Conservation (phyloP, 1,140 invertebrate genomes). For the Odontomachus brunneus region DNA sequence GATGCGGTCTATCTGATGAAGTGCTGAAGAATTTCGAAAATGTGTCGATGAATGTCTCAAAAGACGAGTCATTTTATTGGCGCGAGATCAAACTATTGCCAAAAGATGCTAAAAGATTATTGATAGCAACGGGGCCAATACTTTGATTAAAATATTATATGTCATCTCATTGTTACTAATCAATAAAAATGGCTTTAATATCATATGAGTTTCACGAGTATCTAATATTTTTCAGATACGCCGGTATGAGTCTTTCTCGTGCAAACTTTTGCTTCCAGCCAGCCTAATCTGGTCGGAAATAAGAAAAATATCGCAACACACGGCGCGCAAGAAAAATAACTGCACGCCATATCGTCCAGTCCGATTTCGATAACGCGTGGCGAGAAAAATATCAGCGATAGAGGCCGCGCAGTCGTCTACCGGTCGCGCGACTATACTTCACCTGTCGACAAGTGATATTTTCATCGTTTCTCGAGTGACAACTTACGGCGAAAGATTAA, state of each 20-base stretch:
- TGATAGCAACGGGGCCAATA: no score
- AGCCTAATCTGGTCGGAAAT: conserved; percentile 27
- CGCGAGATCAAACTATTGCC: no score
- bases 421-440: conserved; percentile 28
- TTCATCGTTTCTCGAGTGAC: conserved; percentile 65
- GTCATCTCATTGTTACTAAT: no score
- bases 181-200: no score
- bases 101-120: no score
- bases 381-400: conserved; percentile 64
- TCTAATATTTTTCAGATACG: background rate
- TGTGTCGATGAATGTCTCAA: no score
- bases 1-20: no score
- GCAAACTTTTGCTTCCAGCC: background rate
- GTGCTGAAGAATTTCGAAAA: no score
- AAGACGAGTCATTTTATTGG: no score
- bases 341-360: conserved; percentile 42
- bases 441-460: conserved; percentile 63
- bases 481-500: conserved; percentile 68
- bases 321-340: conserved; percentile 61
- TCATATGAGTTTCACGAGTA: no score
- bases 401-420: conserved; percentile 24
- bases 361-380: conserved; percentile 32
- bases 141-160: no score
- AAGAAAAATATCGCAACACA: conserved; percentile 65
- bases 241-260: background rate